Evolutionary conservation across 2,888 invertebrate species (phyloP), one percentile per base, ranked within the genome.

Genomic region (Tetramorium bicarinatum): DNA sequence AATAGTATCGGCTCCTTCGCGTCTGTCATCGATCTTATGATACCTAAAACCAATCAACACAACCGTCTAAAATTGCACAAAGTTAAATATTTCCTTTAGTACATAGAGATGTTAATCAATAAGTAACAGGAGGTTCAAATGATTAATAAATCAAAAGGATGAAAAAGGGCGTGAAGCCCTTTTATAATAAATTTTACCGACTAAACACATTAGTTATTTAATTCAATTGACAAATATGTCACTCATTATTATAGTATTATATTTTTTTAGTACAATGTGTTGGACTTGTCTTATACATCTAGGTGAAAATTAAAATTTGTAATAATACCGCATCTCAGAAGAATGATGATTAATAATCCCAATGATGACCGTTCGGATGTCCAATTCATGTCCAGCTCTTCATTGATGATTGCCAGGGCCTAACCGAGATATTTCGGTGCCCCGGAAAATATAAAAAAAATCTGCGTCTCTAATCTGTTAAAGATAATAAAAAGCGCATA

Each of bases 321-420:
- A 25, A 62, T 41, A 69, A 94, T 82, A 94, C 94, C 93, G 85
- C 92, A 93, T 91, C 93, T 93, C 87, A 94, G 90, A 85, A 94
- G 91, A 91, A 93, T 92, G 90, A 93, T 93, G 93, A 93, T 93
- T 83, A 94, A 91, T 91, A 93, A 91, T 93, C 93, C 92, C 91
- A 94, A 87, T 88, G 91, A 92, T 90, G 92, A 92, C 93, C 94
- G 94, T 93, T 91, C 93, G 91, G 92, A 93, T 92, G 91, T 93
- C 93, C 94, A 92, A 93, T 90, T 94, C 94, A 94, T 94, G 92
- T 94, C 94, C 94, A 92, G 92, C 91, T 87, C 92, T 91, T 94
- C 94, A 94, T 94, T 89, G 92, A 93, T 93, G 87, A 88, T 89
- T 90, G 59, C 59, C 59, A 77, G 77, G 62, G 59, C 38, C 13